Evolutionary conservation across 2,113 vertebrate genomes (phyloP).

Genomic region (Plecotus auritus): DNA sequence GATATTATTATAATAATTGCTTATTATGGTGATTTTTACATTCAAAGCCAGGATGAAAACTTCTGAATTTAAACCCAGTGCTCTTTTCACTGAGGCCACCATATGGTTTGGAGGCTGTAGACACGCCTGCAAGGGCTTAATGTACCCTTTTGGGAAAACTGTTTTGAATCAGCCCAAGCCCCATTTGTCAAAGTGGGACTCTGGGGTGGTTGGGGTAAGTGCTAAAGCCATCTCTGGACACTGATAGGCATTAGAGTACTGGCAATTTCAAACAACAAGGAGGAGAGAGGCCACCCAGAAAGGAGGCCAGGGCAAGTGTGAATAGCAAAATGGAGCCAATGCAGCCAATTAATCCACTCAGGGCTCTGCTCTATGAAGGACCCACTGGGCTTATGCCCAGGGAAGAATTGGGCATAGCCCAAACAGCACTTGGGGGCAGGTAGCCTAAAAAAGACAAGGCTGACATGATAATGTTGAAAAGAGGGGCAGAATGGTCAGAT

Average conservation of each 20-base stretch:
- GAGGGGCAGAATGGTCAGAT: neutral
- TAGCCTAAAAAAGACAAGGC: neutral
- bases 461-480: neutral
- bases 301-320: neutral
- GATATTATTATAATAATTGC: neutral
- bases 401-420: neutral
- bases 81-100: neutral
- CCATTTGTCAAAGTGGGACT: neutral
- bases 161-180: neutral
- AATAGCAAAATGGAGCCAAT: neutral
- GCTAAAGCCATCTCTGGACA: neutral
- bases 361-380: neutral
- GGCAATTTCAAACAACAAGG: neutral
- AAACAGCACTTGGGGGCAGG: neutral
- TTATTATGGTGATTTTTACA: slow-evolving; percentile 1
- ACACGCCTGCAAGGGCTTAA: neutral
- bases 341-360: neutral
- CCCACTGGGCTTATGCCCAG: neutral
- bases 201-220: neutral
- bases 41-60: neutral
- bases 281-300: neutral
- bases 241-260: neutral
- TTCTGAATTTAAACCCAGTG: neutral
- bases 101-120: neutral
- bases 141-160: neutral